Evolutionary conservation across 92 coral and sea anemone genomes (phyloP), one percentile per base, ranked within the genome.

Genomic region (Palythoa grandis): DNA sequence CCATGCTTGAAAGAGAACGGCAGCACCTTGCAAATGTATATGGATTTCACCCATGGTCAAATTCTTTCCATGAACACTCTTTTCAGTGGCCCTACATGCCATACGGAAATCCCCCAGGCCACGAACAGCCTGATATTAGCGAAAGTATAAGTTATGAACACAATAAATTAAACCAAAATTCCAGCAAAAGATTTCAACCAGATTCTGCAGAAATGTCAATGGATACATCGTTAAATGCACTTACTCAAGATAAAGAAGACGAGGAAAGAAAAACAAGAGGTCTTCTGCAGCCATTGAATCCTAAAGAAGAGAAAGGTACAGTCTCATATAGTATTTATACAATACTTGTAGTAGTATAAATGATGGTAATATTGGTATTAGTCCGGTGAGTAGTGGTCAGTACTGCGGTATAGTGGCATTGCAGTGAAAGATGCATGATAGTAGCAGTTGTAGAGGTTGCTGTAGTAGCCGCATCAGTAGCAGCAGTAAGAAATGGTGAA

Each of bases 1-100:
- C 99, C 67, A 95, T 97, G 96, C 87, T 97, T n/a, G 99, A 97
- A 78, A 77, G 98, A 57, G 99, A 97, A 78, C 78, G 99, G n/a
- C 99, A 97, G 35, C 99, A 97, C 68, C 87, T 97, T 67, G 98
- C 99, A 2, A 92, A 94, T 72, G 88, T 97, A 82, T 97, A 97
- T 83, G 98, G 98, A 78, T 90, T 95, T 74, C 99, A 97, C 72
- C 98, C 98, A 25, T 94, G 98, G 98, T 84, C 89, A 67, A 80
- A 80, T 22, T 74, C 98, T 13, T 75, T 92, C 77, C 87, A 92
- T 22, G 98, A 94, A 17, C 68, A 95, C 19, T 69, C 88, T 24
- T 80, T 92, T 53, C 98, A 91, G 12, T 94, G 98, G 98, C 87
- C 92, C 23, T 94, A 91, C 50, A 65, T 80, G 85, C 85, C 85